Evolutionary conservation across 2,888 invertebrate species (phyloP), one percentile per base, ranked within the genome.

Genomic region (Trichogramma dendrolimi): DNA sequence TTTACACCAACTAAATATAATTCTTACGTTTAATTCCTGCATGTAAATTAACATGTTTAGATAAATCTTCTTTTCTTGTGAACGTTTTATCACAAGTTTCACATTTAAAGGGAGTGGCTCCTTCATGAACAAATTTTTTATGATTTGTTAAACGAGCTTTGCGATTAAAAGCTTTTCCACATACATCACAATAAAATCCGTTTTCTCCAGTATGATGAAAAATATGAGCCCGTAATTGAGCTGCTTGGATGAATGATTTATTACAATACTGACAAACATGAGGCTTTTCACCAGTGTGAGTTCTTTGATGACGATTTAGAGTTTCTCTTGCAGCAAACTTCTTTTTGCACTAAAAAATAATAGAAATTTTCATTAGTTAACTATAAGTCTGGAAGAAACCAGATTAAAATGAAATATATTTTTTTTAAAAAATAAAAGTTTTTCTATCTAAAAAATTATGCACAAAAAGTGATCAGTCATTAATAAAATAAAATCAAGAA

Each of bases 271-370:
- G 76, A 74, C 91, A 91, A 39, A 76, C 75, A 64, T 83, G 83
- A 4, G 83, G 83, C 64, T 82, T 81, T 42, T 80, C 78, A 1
- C 82, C 82, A 5, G 82, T 82, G 73, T 90, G 90, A 0, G 87
- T 88, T 68, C 88, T 82, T 71, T 87, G 83, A 75, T 91, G 90
- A 4, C 91, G 85, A 69, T 90, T 89, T 69, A 91, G 81, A 61
- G 93, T 92, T 76, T 93, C 93, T 70, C 92, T 88, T 0, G 93
- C 92, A 58, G 87, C 88, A 72, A 93, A 92, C 58, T 84, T 85
- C 76, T 88, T 88, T 47, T 84, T 84, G 71, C 92, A 93, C 90
- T 91, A 77, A 58, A 80, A 75, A 55, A 58, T 60, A 67, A 27
- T 6, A 38, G n/a, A 39, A 6, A 6, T 5, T 10, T 38, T 51